Percentiles rank a stretch among this genome's conserved stretches.
Conservation (phyloP, 2,113 vertebrate species). For the Rhinopomastus cyanomelas region DNA sequence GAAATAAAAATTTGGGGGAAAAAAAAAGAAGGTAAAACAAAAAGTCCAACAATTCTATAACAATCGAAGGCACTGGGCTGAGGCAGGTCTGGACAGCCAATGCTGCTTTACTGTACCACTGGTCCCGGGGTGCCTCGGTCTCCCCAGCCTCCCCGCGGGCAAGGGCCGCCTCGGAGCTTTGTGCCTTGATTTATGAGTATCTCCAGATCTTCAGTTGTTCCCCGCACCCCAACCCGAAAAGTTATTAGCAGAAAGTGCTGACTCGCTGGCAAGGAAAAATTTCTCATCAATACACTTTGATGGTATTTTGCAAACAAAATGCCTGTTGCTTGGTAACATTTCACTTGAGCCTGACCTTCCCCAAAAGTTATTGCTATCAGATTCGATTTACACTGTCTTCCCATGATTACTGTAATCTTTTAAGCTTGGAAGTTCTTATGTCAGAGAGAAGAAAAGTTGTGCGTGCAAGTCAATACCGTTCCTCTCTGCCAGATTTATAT, state of each 20-base stretch:
- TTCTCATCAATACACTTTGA: conserved; percentile 79
- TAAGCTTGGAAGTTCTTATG: conserved; percentile 72
- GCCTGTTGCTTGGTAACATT: conserved; percentile 88
- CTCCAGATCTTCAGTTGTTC: not conserved
- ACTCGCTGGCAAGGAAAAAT: conserved; percentile 76
- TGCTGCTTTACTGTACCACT: not conserved
- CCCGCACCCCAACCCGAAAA: no score
- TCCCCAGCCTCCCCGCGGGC: conserved; percentile 16
- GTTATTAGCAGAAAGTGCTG: conserved; percentile 82
- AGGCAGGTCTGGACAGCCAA: not conserved
- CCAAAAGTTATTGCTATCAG: conserved; percentile 84
- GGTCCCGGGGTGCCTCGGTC: no score
- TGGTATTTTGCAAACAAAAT: conserved; percentile 83
- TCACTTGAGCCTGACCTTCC: conserved; percentile 84
- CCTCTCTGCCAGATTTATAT: conserved; percentile 69
- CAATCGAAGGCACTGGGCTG: accelerated
- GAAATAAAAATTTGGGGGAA: no score
- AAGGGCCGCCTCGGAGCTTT: not conserved
- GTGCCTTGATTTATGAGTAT: conserved; percentile 67
- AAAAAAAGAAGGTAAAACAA: not conserved
- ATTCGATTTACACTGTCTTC: conserved; percentile 82
- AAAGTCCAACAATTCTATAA: not conserved
- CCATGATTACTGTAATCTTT: conserved; percentile 88
- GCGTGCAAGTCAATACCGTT: conserved; percentile 48
- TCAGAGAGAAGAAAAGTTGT: conserved; percentile 72